These are phyloP conservation scores for Bombycilla garrulus DNA, from an alignment of 2,113 vertebrate species.

Conservation along the genomic window DNA sequence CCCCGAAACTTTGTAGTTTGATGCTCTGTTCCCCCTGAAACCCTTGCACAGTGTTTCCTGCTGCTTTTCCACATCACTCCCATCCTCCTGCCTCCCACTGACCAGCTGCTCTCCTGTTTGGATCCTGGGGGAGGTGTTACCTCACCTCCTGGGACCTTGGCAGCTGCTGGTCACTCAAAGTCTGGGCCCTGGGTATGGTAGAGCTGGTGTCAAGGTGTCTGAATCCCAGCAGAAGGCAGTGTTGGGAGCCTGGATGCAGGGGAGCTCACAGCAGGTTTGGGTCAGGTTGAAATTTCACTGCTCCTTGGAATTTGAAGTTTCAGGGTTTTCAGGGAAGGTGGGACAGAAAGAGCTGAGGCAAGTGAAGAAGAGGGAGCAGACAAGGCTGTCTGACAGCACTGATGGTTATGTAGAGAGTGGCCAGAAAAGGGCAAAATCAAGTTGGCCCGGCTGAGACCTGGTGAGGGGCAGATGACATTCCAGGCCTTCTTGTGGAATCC, in stretches of 20 bases:
- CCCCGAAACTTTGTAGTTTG: neutral
- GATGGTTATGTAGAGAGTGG: neutral
- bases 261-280: neutral
- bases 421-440: neutral
- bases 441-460: neutral
- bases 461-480: neutral
- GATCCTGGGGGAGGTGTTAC: neutral
- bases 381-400: neutral
- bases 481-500: neutral
- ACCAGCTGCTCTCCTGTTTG: accelerated
- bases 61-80: neutral
- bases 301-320: neutral
- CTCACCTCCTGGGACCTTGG: neutral
- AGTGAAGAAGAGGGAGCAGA: neutral
- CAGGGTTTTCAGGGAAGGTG: neutral
- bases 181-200: accelerated
- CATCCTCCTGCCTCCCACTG: neutral
- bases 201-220: neutral
- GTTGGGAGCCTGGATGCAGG: neutral
- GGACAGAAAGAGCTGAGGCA: neutral
- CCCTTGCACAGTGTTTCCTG: neutral
- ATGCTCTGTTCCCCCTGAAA: neutral
- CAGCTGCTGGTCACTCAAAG: neutral
- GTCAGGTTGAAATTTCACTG: neutral
- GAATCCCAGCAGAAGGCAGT: neutral